Evolutionary conservation across 2,113 vertebrate species (phyloP).

Genomic region (Semnornis frantzii): DNA sequence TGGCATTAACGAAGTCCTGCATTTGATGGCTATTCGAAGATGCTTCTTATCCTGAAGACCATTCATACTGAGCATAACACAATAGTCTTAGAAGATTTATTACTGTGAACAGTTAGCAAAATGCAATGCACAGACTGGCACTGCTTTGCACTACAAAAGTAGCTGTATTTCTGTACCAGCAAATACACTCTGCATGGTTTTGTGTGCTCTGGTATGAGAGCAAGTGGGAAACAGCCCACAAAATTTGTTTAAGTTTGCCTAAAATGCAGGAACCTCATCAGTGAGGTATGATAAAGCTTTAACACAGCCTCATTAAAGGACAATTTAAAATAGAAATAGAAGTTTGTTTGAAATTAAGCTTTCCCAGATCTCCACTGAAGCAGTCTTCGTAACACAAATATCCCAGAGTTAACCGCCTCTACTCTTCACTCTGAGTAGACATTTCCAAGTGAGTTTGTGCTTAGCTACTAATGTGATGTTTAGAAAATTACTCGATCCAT

Average conservation of each 20-base stretch:
- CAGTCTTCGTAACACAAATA: neutral
- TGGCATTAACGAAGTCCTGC: neutral
- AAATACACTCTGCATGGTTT: neutral
- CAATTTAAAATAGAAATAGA: neutral
- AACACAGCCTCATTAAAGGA: neutral
- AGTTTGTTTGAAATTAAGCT: neutral
- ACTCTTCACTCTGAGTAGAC: rapidly evolving
- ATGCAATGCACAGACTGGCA: neutral
- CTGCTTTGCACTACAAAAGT: neutral
- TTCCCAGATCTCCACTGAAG: neutral
- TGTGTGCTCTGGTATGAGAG: neutral
- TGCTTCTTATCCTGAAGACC: neutral
- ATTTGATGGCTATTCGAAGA: neutral
- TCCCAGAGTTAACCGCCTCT: neutral
- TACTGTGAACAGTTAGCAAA: neutral
- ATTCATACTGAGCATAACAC: neutral
- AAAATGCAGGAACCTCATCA: neutral
- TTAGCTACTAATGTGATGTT: neutral
- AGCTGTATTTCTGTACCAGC: neutral
- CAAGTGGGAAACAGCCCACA: neutral
- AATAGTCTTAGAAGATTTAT: neutral
- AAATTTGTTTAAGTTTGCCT: neutral
- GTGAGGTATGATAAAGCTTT: neutral
- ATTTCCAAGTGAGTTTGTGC: neutral
- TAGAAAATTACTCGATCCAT: neutral